Percentiles rank a stretch among this genome's conserved stretches.
Conservation (phyloP, 2,113 vertebrate genomes). For the Atractosteus spatula region DNA sequence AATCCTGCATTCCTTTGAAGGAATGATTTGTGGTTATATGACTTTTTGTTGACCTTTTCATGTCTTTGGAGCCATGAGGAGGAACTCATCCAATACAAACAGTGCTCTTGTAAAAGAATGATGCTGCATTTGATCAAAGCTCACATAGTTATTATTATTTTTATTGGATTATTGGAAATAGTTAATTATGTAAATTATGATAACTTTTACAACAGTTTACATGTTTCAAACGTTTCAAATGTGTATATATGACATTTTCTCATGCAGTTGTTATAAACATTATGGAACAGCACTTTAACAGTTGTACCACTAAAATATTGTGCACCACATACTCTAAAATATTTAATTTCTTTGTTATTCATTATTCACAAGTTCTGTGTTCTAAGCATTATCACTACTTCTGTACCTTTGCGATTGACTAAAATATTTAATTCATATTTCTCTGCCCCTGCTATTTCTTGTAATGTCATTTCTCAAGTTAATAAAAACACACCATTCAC, state of each 20-base stretch:
- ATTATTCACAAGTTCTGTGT: not conserved
- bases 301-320: no score
- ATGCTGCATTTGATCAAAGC: not conserved
- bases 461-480: slow-evolving; percentile 15
- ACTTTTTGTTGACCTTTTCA: slow-evolving; percentile 16
- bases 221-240: no score
- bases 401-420: not conserved
- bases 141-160: not conserved
- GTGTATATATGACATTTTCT: no score
- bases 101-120: slow-evolving; percentile 6
- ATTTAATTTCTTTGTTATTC: not conserved
- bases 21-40: slow-evolving; percentile 14
- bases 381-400: not conserved
- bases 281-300: no score
- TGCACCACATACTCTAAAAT: no score
- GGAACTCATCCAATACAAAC: slow-evolving; percentile 9
- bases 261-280: no score
- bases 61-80: not conserved
- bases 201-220: no score
- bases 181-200: not conserved
- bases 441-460: slow-evolving; percentile 19
- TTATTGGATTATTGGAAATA: not conserved
- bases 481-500: not conserved
- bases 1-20: slow-evolving; percentile 2
- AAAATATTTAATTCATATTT: not conserved